Evolutionary conservation across 2,797 vertebrate genomes (phyloP), one percentile per base, ranked within the genome.

Genomic region (Molothrus aeneus): DNA sequence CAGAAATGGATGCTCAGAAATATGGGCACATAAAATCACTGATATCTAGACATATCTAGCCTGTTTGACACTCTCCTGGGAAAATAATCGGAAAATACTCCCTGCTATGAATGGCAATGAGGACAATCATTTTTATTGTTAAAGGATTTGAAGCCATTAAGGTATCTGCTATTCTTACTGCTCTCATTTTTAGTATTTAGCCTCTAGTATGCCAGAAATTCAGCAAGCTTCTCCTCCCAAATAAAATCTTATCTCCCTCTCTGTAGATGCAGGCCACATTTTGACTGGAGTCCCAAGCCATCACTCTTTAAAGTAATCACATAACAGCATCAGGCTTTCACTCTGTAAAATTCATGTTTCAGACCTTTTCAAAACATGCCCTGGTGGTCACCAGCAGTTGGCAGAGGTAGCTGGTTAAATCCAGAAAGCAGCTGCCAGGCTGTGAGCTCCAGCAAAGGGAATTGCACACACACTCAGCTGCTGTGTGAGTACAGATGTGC

Each of bases 401-500:
- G 54, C 85, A 85, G 53, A 68, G n/a, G 36, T 22, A 28, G 60
- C 31, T 73, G 83, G 48, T 17, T 47, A 29, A 2, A 4, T 7
- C 26, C 32, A 53, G 72, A 64, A 47, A 77, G 48, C 47, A 72
- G 45, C 50, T 72, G 38, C 38, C 64, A 6, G 51, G 73, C 48
- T 5, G 7, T 12, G 38, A 85, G 38, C 24, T 17, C 17, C 16
- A 77, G 32, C 29, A 71, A 22, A 75, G 51, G 38, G n/a, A 87
- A 25, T 0, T n/a, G 22, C 20, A n/a, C 9, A 20, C 1, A 15
- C 20, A 6, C 43, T 3, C 45, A 40, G 53, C 21, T 60, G 32
- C 25, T n/a, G 8, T 0, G 34, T 13, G 45, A 38, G 17, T 1
- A 10, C 0, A 29, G 34, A 8, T 11, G 17, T 7, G 24, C 0